These are phyloP conservation scores for Prochilodus magdalenae DNA, from an alignment of 2,113 vertebrate species.

Conservation along the genomic window DNA sequence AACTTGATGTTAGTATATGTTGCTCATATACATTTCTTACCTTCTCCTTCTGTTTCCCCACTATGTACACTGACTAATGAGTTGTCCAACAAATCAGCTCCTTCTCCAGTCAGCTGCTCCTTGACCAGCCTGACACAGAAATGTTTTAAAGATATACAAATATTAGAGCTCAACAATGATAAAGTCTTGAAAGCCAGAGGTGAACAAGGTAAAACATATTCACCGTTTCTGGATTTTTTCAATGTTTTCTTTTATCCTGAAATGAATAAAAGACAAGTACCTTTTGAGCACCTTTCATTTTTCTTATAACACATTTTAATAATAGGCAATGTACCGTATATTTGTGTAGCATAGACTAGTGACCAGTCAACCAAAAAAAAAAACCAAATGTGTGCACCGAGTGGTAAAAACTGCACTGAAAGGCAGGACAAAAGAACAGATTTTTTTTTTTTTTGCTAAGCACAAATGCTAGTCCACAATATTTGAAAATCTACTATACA, in stretches of 20 bases:
- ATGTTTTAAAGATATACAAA: not conserved
- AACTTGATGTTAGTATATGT: not conserved
- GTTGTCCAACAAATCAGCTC: conserved; percentile 64
- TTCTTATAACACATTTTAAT: not conserved
- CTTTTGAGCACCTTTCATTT: not conserved
- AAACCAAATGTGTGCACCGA: too few relatives aligned
- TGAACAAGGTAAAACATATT: conserved; percentile 17
- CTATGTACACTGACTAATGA: conserved; percentile 48
- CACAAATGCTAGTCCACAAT: too few relatives aligned
- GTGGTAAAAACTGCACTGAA: too few relatives aligned
- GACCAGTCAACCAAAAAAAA: too few relatives aligned
- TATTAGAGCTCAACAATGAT: not conserved
- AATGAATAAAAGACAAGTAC: conserved; percentile 39
- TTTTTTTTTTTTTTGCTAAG: too few relatives aligned
- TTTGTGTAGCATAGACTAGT: too few relatives aligned
- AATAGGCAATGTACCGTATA: too few relatives aligned
- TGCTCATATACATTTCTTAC: conserved; percentile 46
- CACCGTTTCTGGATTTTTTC: conserved; percentile 76
- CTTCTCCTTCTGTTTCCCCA: conserved; percentile 52
- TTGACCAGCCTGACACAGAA: conserved; percentile 61
- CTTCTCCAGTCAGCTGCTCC: conserved; percentile 56
- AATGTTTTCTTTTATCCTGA: conserved; percentile 78
- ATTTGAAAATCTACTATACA: too few relatives aligned
- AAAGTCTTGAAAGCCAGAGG: not conserved
- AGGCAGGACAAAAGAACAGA: too few relatives aligned